Evolutionary conservation across 2,113 vertebrate species (phyloP).

Genomic region (Terrapene triunguis): DNA sequence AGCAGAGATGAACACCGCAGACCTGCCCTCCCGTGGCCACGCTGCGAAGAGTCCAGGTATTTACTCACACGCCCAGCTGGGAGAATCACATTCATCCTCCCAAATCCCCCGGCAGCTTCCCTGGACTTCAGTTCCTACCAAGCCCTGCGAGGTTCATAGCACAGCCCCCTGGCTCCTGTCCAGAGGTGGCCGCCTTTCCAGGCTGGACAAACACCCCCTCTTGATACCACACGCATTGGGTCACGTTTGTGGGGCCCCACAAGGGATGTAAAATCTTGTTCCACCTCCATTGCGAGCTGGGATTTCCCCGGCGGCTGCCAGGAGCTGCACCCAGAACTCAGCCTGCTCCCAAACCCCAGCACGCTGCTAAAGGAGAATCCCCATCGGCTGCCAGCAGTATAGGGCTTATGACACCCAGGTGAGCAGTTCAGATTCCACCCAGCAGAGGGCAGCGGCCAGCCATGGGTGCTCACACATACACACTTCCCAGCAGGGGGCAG

Average conservation of each 20-base stretch:
- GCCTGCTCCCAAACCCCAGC: background rate
- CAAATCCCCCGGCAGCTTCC: background rate
- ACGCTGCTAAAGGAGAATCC: background rate
- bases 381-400: background rate
- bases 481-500: too few relatives aligned
- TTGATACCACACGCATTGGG: background rate
- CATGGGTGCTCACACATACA: background rate
- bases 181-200: background rate
- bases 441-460: background rate
- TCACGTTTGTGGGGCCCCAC: background rate
- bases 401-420: background rate
- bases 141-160: background rate
- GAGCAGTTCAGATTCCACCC: background rate
- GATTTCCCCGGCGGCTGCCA: background rate
- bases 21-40: background rate
- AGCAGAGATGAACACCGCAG: background rate
- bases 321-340: background rate
- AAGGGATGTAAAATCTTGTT: background rate
- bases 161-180: background rate
- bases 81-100: background rate
- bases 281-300: background rate
- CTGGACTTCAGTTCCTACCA: background rate
- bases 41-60: background rate
- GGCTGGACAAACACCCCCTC: background rate
- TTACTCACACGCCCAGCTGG: background rate